A percentile compares a stretch with the other conserved stretches of the same genome.
Conservation (phyloP, 2,888 invertebrate species). For the Fragum whitleyi region DNA sequence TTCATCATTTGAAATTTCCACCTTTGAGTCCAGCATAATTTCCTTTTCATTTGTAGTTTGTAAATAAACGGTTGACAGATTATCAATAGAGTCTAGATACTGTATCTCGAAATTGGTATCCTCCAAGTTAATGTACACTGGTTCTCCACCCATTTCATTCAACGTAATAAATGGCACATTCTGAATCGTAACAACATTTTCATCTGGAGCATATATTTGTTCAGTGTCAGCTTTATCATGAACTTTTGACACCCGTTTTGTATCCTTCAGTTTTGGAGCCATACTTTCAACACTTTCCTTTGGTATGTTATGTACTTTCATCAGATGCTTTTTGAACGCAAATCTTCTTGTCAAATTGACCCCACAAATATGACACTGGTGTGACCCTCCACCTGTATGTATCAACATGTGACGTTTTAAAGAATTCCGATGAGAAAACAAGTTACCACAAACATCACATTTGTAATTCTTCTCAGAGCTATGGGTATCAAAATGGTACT, state of each 20-base stretch:
- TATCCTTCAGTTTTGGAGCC: not conserved
- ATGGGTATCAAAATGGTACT: slow-evolving; percentile 62
- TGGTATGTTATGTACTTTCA: slow-evolving; percentile 23
- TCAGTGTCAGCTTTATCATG: not conserved
- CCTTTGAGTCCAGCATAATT: too few relatives aligned
- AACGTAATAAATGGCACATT: not conserved
- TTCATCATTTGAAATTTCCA: too few relatives aligned
- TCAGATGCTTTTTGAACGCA: slow-evolving; percentile 42
- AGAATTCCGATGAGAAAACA: slow-evolving; percentile 44
- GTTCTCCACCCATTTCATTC: not conserved
- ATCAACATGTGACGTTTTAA: slow-evolving; percentile 47
- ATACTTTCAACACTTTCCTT: not conserved
- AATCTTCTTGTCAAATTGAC: slow-evolving; percentile 27
- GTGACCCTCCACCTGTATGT: slow-evolving; percentile 42
- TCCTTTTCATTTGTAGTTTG: too few relatives aligned
- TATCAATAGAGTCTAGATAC: not conserved
- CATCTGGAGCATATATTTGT: not conserved
- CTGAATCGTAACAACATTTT: not conserved
- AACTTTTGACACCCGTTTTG: not conserved
- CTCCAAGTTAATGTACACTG: slow-evolving; percentile 1
- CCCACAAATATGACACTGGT: slow-evolving; percentile 50
- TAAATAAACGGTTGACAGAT: not conserved
- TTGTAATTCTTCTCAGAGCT: slow-evolving; percentile 57
- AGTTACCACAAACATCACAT: slow-evolving; percentile 57
- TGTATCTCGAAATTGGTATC: slow-evolving; percentile 5